Evolutionary conservation across 2,113 vertebrate species (phyloP).

Genomic region (Fregetta grallaria): DNA sequence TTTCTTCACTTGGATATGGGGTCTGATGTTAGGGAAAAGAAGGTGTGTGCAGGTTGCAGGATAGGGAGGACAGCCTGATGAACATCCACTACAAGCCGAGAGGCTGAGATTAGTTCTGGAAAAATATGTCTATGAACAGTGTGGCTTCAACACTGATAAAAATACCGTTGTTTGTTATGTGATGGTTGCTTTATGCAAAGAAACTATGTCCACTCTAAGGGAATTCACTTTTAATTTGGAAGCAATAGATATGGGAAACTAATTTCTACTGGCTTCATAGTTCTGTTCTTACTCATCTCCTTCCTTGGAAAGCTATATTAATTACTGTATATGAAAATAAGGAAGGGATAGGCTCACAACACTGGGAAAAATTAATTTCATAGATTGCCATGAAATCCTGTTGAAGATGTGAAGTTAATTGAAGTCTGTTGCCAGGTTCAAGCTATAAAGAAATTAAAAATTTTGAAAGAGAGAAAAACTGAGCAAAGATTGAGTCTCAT

Average conservation of each 20-base stretch:
- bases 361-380: neutral
- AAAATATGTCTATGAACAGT: neutral
- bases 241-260: neutral
- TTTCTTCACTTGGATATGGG: neutral
- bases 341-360: neutral
- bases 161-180: neutral
- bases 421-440: neutral
- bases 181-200: neutral
- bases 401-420: constrained; percentile 27
- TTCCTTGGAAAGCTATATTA: neutral
- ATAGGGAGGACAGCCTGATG: neutral
- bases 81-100: neutral
- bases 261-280: neutral
- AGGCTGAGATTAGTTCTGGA: neutral
- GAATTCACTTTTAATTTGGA: neutral
- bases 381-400: neutral
- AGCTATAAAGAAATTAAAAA: neutral
- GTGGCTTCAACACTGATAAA: neutral
- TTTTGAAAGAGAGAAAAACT: neutral
- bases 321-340: neutral
- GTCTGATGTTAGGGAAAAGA: neutral
- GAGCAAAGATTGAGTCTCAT: neutral
- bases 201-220: neutral
- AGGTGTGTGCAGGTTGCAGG: neutral
- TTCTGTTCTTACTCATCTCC: neutral